phyloP scores from a whole-genome alignment of 2,113 vertebrate species.

The Emydura subglobosa region DNA sequence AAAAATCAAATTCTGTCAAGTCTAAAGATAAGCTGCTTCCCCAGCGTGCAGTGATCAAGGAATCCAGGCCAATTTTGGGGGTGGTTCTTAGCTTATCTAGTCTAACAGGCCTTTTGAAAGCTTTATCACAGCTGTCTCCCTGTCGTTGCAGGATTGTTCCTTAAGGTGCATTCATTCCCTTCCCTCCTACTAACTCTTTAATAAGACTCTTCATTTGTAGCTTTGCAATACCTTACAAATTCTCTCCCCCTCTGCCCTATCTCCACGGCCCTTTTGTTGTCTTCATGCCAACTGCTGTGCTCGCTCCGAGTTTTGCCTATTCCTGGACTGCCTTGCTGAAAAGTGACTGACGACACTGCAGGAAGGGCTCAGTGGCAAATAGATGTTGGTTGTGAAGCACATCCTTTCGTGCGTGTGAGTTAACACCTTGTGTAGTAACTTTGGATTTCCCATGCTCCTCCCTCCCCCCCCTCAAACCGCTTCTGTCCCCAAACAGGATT shows the following conservation, averaged over 20 bases:
- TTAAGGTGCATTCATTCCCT: neutral
- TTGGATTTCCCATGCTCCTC: neutral
- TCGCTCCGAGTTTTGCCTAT: neutral
- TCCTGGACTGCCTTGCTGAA: neutral
- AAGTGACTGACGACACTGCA: neutral
- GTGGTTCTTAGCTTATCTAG: neutral
- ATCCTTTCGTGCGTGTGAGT: neutral
- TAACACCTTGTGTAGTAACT: neutral
- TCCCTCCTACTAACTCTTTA: neutral
- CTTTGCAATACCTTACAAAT: neutral
- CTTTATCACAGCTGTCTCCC: neutral
- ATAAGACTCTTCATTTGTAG: neutral
- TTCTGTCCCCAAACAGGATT: neutral
- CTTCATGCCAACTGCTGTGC: neutral
- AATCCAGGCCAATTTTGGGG: neutral
- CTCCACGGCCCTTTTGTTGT: neutral
- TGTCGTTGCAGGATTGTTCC: neutral
- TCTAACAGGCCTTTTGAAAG: too few species aligned
- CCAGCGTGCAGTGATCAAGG: neutral
- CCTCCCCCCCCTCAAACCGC: neutral
- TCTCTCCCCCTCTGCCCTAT: fast-evolving
- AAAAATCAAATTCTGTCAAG: neutral
- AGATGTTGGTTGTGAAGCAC: neutral
- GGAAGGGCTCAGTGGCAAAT: neutral
- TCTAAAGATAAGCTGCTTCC: neutral